Evolutionary conservation across 2,797 vertebrate genomes (phyloP).

Genomic region (Eulemur albifrons): DNA sequence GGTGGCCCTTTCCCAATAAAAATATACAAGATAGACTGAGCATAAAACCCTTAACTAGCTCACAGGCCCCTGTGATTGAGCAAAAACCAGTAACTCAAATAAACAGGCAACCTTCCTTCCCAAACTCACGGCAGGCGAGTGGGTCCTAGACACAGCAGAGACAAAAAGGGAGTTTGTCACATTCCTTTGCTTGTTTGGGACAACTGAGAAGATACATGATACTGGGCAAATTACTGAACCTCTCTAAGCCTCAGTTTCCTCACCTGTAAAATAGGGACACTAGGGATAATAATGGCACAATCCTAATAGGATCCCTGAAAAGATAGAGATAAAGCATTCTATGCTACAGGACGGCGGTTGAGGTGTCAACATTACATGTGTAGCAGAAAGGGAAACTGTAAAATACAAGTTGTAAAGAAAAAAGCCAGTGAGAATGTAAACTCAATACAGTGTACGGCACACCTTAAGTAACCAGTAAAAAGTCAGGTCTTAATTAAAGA

Average conservation of each 20-base stretch:
- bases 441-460: fast-evolving
- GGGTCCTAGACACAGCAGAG: not conserved
- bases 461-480: not conserved
- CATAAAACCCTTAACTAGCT: not conserved
- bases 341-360: not conserved
- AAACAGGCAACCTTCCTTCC: not conserved
- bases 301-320: not conserved
- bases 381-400: not conserved
- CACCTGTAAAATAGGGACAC: not conserved
- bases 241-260: not conserved
- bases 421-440: not conserved
- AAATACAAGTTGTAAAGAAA: not conserved
- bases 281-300: not conserved
- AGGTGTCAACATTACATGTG: not conserved
- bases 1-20: conserved; percentile 11
- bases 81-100: not conserved
- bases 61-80: not conserved
- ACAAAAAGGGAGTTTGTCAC: not conserved
- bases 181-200: not conserved
- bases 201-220: not conserved
- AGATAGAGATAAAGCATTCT: not conserved
- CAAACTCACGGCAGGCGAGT: not conserved
- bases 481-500: not conserved
- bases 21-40: not conserved
- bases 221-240: not conserved